phyloP scores from a whole-genome alignment of 2,888 invertebrate genomes.

The Prenolepis imparis region DNA sequence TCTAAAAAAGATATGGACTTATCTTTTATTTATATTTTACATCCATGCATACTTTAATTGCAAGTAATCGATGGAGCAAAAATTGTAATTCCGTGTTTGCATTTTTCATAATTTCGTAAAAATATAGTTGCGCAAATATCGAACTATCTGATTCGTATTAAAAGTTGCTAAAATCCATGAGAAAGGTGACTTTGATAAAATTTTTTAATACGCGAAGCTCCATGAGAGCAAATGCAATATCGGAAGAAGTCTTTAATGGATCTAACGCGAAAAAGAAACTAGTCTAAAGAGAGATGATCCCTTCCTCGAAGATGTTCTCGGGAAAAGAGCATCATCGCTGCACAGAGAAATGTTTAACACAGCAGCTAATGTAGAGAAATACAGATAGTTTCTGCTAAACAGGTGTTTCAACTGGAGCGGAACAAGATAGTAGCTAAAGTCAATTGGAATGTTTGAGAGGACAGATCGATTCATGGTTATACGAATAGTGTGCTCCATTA shows the following conservation, averaged over 20 bases:
- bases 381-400: constrained; percentile 19
- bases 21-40: not conserved
- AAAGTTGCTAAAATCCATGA: not conserved
- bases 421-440: constrained; percentile 60
- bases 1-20: not conserved
- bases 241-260: constrained; percentile 35
- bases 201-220: constrained; percentile 13
- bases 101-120: constrained; percentile 8
- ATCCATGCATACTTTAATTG: not conserved
- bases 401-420: constrained; percentile 55
- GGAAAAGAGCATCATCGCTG: not conserved
- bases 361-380: constrained; percentile 13
- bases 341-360: not conserved
- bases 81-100: not conserved
- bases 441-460: constrained; percentile 41
- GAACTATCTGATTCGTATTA: not conserved
- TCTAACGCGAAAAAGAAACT: constrained; percentile 28
- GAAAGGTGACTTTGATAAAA: constrained; percentile 17
- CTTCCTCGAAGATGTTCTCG: not conserved
- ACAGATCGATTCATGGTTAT: constrained; percentile 20
- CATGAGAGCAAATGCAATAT: constrained; percentile 20
- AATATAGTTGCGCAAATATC: not conserved
- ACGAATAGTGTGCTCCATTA: constrained; percentile 38
- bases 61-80: not conserved
- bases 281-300: constrained; percentile 25